Evolutionary conservation across 2,888 invertebrate genomes (phyloP), one percentile per base, ranked within the genome.

Genomic region (Tenthredo amoena): DNA sequence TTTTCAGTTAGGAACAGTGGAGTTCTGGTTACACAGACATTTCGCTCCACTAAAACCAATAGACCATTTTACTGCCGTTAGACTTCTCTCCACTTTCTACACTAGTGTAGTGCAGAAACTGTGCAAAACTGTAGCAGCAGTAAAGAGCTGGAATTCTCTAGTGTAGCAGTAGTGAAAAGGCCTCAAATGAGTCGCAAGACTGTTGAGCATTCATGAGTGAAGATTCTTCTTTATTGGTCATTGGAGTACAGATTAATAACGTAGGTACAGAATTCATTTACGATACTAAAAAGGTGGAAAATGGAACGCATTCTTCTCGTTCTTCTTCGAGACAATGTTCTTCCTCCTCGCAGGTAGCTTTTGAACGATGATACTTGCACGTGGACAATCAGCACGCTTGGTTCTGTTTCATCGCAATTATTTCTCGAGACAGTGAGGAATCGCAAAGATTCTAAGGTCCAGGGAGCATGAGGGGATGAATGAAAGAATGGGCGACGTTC

Each of bases 401-500:
- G 31, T 74, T 21, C 40, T 18, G 72, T 74, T 74, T 43, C 12
- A 21, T 74, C 7, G 40, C 7, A 40, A 74, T 43, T 4, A 43
- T 74, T 43, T 12, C 21, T 43, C 40, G 72, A 74, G 72, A 37
- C 71, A 71, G 37, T 71, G 37, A 74, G 26, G 26, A 43, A 74
- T 74, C 21, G 43, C 72, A 43, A 43, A 21, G 43, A 43, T 74
- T 74, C 72, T 21, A 2, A 26, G 43, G 72, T 43, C 43, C 15
- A 21, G 5, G 21, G 10, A 21, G 72, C 18, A 34, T 34, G 3
- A 21, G 26, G 10, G 72, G 43, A 21, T 10, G 26, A 74, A 21
- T 10, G 26, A 74, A 37, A 43, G 72, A 12, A 10, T 43, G 21
- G 43, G n/a, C n/a, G 72, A n/a, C 43, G 43, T 10, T 43, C 34